Evolutionary conservation across 2,113 vertebrate species (phyloP).

Genomic region (Ictalurus furcatus): DNA sequence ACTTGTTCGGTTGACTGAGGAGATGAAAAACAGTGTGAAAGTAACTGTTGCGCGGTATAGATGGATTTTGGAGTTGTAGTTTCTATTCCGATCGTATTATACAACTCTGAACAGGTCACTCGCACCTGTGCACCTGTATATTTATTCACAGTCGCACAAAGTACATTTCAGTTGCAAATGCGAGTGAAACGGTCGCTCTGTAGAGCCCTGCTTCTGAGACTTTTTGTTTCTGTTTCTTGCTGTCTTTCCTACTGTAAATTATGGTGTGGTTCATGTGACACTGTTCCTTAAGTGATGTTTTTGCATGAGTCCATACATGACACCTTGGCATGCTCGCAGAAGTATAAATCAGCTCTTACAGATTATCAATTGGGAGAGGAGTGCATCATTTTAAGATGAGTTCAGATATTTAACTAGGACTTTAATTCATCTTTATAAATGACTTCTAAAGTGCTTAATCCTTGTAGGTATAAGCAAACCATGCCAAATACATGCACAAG

Average conservation of each 20-base stretch:
- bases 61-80: too few species aligned
- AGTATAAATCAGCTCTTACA: background rate
- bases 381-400: background rate
- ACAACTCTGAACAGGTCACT: too few species aligned
- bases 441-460: background rate
- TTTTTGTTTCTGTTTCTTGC: background rate
- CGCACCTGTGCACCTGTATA: too few species aligned
- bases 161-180: too few species aligned
- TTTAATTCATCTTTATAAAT: background rate
- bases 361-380: background rate
- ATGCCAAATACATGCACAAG: constrained; percentile 17
- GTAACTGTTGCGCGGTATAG: too few species aligned
- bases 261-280: background rate
- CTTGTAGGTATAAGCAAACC: background rate
- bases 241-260: background rate
- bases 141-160: too few species aligned
- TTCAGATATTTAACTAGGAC: background rate
- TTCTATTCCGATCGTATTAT: too few species aligned
- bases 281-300: background rate
- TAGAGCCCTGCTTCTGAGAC: background rate
- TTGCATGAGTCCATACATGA: background rate
- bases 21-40: too few species aligned
- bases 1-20: too few species aligned
- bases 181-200: too few species aligned
- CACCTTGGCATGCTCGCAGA: background rate